These are phyloP conservation scores for Globodera ellingtonae DNA, from an alignment of 1,140 invertebrate species.

Conservation along the genomic window DNA sequence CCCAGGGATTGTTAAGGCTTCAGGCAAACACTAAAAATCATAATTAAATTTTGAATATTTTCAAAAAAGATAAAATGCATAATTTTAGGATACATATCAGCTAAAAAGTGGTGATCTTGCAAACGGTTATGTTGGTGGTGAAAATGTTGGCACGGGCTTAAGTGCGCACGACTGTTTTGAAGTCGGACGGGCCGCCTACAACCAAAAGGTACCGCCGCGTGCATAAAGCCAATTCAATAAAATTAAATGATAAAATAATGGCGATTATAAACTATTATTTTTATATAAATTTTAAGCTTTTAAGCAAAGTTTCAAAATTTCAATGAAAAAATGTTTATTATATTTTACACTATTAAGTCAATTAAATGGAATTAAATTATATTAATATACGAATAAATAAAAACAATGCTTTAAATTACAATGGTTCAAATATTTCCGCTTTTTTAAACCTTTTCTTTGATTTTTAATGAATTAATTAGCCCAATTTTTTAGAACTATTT, in stretches of 20 bases:
- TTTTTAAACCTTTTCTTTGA: too few species aligned
- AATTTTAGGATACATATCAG: constrained; percentile 80
- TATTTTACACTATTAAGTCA: too few species aligned
- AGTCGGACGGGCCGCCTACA: constrained; percentile 87
- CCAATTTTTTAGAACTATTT: constrained; percentile 76
- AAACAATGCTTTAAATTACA: neutral
- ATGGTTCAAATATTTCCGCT: neutral
- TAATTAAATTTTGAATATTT: neutral
- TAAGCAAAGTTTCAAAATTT: too few species aligned
- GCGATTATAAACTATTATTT: neutral
- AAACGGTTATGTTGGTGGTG: constrained; percentile 74
- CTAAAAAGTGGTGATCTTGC: constrained; percentile 85
- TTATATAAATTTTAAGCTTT: too few species aligned
- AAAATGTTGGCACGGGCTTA: constrained; percentile 45
- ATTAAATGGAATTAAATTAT: neutral
- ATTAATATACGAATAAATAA: neutral
- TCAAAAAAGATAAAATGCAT: too few species aligned
- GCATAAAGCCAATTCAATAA: too few species aligned
- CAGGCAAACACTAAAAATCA: constrained; percentile 74
- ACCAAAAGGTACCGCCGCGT: constrained; percentile 71
- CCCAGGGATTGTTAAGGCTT: constrained; percentile 84
- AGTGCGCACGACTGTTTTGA: constrained; percentile 91
- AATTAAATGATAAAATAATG: neutral
- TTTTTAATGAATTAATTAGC: too few species aligned
- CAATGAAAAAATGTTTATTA: too few species aligned